Evolutionary conservation across 1,140 invertebrate genomes (phyloP), one percentile per base, ranked within the genome.

Genomic region (Latrodectus geometricus): DNA sequence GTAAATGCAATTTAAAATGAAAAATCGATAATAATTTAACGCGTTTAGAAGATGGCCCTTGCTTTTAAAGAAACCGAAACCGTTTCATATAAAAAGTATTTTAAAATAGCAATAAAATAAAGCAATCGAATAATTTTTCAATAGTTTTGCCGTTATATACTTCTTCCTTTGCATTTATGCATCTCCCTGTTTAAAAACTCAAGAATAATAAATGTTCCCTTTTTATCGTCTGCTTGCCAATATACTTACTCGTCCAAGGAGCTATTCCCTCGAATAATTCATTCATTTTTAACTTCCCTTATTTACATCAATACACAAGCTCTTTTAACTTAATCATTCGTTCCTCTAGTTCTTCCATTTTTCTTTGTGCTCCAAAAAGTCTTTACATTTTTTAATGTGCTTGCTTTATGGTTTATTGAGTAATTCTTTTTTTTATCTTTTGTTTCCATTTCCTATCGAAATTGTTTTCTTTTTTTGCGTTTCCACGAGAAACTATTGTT

Each of bases 261-360:
- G 5, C 23, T 17, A 3, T 50, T 78, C 54, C 17, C 11, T 49
- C 76, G 23, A 65, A 78, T 78, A 65, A 78, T 78, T 78, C 61
- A 66, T 68, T 66, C 61, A 17, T 78, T 78, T 78, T 68, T 66
- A 78, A 78, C 35, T 23, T 66, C 56, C 17, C 56, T 49, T 78
- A 78, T 78, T 78, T 78, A 78, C 76, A 78, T 66, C 48, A 48
- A 56, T 17, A 68, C 76, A 66, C 61, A 66, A 78, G 61, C 56
- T 78, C 76, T 65, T 66, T 78, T 21, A 78, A 78, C 76, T 78
- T 78, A 78, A 49, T 66, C 76, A 61, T 68, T 78, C 61, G 8
- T 21, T 9, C 4, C 3, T 21, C 54, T 75, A n/a, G 9, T 77
- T 77, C 61, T 15, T 69, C 9, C 35, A 77, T 77, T 65, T 61